Base-by-base conservation (phyloP, 2,113 vertebrate genomes). In the Ceratotherium simum region DNA sequence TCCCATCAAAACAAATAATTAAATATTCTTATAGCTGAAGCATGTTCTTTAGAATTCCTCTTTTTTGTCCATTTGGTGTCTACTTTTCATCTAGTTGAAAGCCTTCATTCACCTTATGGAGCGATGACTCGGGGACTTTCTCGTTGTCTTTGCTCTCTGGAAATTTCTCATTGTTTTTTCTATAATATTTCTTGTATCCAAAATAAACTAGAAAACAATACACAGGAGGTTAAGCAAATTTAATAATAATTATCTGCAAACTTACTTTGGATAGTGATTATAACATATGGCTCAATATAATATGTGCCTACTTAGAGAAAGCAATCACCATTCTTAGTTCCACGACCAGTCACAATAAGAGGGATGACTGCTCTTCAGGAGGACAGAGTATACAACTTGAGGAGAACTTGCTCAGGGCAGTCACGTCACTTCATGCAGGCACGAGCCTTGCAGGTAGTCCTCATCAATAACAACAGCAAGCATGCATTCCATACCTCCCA, bases 131-230 rank as follows among this genome's bases (percentile, higher is more conserved):
- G 1, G 98, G 31, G 9, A 87, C 62, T 0, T 80, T 92, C 85
- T 95, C 93, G 0, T 51, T 72, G 0, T 95, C 97, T n/a, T 46
- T 91, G 14, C 10, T 60, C 16, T 91, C 97, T 56, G 97, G 94
- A 0, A 98, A 29, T 21, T 98, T 86, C 2, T 33, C 46, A 1
- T 98, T 87, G 31, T 91, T 96, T 88, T 97, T 78, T 6, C 62
- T 5, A 1, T 0, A 62, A 0, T 0, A 1, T 79, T 80, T 99
- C 98, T 98, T 99, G 70, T 99, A 99, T 7, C 62, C 0, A 82
- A 98, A 97, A 92, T 99, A 99, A 1, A 31, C 99, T 99, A 97
- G 7, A 33, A 98, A 98, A 96, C 1, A 62, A 92, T 46, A 93
- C 56, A 98, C 8, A 89, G 1, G 54, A 36, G 6, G 46, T 83